Conservation (phyloP, 2,797 vertebrate genomes). For the Pseudomugil tenellus region DNA sequence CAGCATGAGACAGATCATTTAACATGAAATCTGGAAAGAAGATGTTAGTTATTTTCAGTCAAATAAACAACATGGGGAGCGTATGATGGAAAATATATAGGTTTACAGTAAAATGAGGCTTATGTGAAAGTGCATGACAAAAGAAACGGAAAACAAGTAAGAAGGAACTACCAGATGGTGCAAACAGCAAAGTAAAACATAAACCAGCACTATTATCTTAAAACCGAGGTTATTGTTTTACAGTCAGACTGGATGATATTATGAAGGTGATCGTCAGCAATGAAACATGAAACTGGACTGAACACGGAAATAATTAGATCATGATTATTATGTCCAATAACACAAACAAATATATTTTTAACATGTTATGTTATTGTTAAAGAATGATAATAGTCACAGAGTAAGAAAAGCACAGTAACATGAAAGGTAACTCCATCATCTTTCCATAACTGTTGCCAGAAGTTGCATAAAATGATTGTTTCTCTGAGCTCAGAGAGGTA, state of each 20-base stretch:
- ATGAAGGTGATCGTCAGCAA: neutral
- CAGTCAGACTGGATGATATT: neutral
- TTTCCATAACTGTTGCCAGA: neutral
- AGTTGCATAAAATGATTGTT: constrained; percentile 14
- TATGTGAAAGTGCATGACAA: neutral
- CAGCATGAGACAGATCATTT: neutral
- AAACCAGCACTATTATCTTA: neutral
- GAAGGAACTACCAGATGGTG: neutral
- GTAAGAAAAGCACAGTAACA: neutral
- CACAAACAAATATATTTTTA: no score
- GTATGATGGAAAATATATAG: neutral
- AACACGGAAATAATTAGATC: neutral
- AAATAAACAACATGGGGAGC: neutral
- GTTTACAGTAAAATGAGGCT: neutral
- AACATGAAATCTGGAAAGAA: neutral
- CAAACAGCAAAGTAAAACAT: neutral
- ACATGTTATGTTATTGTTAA: neutral
- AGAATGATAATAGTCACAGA: neutral
- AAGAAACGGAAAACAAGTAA: neutral
- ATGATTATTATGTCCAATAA: neutral
- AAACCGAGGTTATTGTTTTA: neutral
- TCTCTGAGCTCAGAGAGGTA: constrained; percentile 68
- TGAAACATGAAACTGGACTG: neutral
- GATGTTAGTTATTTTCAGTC: neutral
- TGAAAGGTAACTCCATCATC: neutral